These are phyloP conservation scores for Rhynchophorus ferrugineus DNA, from an alignment of 1,140 invertebrate species.

Conservation along the genomic window DNA sequence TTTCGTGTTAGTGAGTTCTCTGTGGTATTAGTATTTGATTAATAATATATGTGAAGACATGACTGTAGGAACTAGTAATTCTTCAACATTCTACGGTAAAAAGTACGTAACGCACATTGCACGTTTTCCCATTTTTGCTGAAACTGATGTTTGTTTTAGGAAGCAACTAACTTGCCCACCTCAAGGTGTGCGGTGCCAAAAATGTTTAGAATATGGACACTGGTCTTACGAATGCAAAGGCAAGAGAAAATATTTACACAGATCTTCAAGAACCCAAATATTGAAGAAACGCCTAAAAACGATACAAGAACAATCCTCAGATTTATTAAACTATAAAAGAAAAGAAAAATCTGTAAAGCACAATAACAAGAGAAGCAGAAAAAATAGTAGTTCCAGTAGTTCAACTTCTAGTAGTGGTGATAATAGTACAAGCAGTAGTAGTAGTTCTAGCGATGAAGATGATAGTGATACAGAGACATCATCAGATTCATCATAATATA, in stretches of 20 bases:
- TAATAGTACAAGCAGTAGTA: conserved; percentile 7
- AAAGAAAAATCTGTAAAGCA: conserved; percentile 1
- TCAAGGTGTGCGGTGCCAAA: conserved; percentile 74
- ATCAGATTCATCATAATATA: background rate
- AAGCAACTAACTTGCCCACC: conserved; percentile 16
- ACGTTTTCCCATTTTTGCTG: background rate
- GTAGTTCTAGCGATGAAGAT: conserved; percentile 16
- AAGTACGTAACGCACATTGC: background rate
- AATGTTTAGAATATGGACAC: conserved; percentile 83
- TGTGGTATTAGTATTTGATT: too few relatives aligned
- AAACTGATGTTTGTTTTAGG: conserved; percentile 1
- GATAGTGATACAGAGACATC: background rate
- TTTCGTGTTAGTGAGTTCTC: too few relatives aligned
- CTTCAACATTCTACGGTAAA: background rate
- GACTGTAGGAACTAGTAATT: conserved; percentile 3
- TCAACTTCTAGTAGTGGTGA: conserved; percentile 16
- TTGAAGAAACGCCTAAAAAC: conserved; percentile 66
- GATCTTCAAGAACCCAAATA: conserved; percentile 70
- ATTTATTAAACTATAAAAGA: conserved; percentile 1
- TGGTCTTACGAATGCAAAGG: conserved; percentile 90
- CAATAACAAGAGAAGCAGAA: conserved; percentile 15
- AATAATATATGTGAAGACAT: background rate
- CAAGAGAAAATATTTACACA: conserved; percentile 80
- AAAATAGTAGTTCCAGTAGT: conserved; percentile 12
- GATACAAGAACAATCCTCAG: conserved; percentile 41